Percentiles rank a stretch among this genome's conserved stretches.
Conservation (phyloP, 2,113 vertebrate genomes). For the Atherinomorus stipes region DNA sequence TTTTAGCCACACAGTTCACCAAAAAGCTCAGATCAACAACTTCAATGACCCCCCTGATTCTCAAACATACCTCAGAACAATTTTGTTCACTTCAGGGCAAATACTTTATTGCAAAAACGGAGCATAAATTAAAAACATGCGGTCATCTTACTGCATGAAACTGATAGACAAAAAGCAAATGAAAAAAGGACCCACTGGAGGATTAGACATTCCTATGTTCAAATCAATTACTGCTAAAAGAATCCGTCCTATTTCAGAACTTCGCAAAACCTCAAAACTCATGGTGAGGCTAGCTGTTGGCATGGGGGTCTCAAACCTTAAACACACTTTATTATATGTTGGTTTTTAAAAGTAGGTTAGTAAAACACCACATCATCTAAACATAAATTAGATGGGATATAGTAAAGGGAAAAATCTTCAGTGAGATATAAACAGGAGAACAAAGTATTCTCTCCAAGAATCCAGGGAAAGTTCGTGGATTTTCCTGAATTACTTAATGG, state of each 20-base stretch:
- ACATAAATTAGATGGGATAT: slow-evolving; percentile 6
- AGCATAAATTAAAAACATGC: slow-evolving; percentile 82
- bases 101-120: slow-evolving; percentile 78
- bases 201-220: slow-evolving; percentile 46
- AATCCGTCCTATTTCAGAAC: slow-evolving; percentile 24
- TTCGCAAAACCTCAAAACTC: slow-evolving; percentile 1
- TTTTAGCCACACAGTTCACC: slow-evolving; percentile 46
- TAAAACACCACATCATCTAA: slow-evolving; percentile 8
- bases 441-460: slow-evolving; percentile 34
- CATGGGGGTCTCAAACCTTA: background rate
- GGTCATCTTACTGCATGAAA: slow-evolving; percentile 51
- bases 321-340: background rate
- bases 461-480: slow-evolving; percentile 37
- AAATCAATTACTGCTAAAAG: slow-evolving; percentile 54
- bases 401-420: slow-evolving; percentile 12
- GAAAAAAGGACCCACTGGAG: slow-evolving; percentile 41
- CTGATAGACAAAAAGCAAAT: slow-evolving; percentile 58
- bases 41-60: slow-evolving; percentile 27
- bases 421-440: slow-evolving; percentile 11
- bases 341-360: slow-evolving; percentile 42
- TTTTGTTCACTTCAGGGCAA: slow-evolving; percentile 44
- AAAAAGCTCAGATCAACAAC: no score
- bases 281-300: background rate
- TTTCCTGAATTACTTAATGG: slow-evolving; percentile 40
- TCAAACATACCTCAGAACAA: slow-evolving; percentile 57